Evolutionary conservation across 2,888 invertebrate genomes (phyloP).

Genomic region (Chloromyia formosa): DNA sequence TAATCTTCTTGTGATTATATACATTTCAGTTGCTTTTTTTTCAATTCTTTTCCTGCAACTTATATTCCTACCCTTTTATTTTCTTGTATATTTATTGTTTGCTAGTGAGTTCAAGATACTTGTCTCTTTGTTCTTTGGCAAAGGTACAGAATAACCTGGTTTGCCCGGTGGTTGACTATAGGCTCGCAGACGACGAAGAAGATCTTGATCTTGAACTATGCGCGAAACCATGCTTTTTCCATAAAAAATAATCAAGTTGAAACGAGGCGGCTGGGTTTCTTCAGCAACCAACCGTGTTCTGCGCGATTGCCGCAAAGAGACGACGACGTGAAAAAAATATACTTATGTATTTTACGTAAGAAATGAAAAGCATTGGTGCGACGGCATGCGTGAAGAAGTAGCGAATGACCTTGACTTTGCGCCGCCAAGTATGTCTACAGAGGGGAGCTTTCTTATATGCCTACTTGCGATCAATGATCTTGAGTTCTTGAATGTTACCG

Average conservation of each 20-base stretch:
- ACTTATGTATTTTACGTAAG: background rate
- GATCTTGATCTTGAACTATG: constrained; percentile 14
- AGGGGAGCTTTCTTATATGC: background rate
- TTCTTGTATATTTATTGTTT: constrained; percentile 7
- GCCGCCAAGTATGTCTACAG: background rate
- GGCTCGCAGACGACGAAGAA: background rate
- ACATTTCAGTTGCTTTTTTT: constrained; percentile 18
- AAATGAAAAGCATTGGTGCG: background rate
- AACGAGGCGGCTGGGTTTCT: background rate
- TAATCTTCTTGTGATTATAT: constrained; percentile 25
- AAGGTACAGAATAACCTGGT: background rate
- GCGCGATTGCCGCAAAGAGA: background rate
- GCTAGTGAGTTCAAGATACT: constrained; percentile 20
- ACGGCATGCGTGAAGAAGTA: constrained; percentile 23
- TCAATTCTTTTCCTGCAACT: background rate
- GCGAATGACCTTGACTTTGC: constrained; percentile 38
- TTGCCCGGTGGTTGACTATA: background rate
- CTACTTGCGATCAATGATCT: constrained; percentile 27
- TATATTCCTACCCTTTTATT: background rate
- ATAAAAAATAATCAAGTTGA: background rate
- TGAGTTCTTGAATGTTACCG: background rate
- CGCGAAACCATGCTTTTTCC: constrained; percentile 3
- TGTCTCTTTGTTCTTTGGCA: constrained; percentile 30
- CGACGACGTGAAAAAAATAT: background rate
- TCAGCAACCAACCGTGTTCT: background rate